Conservation (phyloP, 2,888 invertebrate genomes). For the Listrodromus nycthemerus region DNA sequence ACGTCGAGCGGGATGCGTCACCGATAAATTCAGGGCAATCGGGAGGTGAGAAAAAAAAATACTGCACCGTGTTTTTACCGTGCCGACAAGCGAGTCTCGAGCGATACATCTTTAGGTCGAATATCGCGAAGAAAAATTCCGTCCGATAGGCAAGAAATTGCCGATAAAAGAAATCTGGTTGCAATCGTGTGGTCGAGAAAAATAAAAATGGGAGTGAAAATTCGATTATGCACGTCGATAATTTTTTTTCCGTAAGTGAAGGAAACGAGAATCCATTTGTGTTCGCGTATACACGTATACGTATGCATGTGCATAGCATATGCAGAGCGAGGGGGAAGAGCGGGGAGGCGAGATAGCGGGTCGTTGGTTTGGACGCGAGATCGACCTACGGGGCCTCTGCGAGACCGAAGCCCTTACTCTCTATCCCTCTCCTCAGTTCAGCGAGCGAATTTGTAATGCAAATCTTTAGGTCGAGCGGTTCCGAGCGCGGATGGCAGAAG, state of each 20-base stretch:
- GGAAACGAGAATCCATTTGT: slow-evolving; percentile 16
- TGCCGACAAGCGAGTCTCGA: background rate
- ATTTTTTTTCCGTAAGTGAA: slow-evolving; percentile 4
- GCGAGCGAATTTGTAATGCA: slow-evolving; percentile 81
- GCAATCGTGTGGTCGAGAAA: background rate
- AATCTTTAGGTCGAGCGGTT: slow-evolving; percentile 75
- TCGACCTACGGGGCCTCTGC: slow-evolving; percentile 39
- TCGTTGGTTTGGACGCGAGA: slow-evolving; percentile 41
- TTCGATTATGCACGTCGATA: slow-evolving; percentile 4
- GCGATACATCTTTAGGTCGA: background rate
- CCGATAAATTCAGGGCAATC: no score
- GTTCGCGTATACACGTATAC: background rate
- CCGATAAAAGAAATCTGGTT: background rate
- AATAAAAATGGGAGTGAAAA: background rate
- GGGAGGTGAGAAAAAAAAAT: background rate
- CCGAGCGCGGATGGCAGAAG: slow-evolving; percentile 62
- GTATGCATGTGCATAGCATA: background rate
- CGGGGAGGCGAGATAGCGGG: slow-evolving; percentile 29
- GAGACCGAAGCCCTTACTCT: slow-evolving; percentile 39
- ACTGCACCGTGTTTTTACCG: background rate
- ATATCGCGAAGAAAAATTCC: background rate
- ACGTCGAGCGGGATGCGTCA: no score
- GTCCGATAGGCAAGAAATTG: background rate
- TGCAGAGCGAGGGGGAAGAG: slow-evolving; percentile 9
- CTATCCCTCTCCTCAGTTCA: slow-evolving; percentile 65